phyloP scores from a whole-genome alignment of 2,113 vertebrate genomes.

The Anarrhichthys ocellatus region DNA sequence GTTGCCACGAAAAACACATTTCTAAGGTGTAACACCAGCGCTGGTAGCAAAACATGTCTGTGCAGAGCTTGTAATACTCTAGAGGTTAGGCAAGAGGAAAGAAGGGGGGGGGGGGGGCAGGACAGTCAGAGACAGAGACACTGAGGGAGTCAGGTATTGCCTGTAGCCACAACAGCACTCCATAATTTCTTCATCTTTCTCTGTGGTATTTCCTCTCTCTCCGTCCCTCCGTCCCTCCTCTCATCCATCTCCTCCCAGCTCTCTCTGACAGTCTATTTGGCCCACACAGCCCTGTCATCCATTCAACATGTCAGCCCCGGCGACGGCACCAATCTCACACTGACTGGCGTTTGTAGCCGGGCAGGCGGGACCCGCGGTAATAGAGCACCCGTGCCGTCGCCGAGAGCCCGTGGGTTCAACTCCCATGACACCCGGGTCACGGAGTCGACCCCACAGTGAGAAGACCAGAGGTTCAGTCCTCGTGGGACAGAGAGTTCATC shows the following conservation, averaged over 20 bases:
- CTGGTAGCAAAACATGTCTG: not conserved
- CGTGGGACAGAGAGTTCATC: not conserved
- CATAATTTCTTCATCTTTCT: conserved; percentile 66
- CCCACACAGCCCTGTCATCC: conserved; percentile 69
- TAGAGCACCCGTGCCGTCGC: not conserved
- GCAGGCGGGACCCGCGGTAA: conserved; percentile 20
- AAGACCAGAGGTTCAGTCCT: conserved; percentile 32
- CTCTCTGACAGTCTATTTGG: conserved; percentile 76
- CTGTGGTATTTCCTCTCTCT: conserved; percentile 48
- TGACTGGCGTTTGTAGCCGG: conserved; percentile 23
- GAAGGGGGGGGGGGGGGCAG: conserved; percentile 9
- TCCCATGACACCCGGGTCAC: conserved; percentile 33
- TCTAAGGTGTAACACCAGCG: not conserved
- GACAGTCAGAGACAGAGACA: conserved; percentile 43
- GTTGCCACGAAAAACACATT: not conserved
- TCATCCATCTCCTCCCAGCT: conserved; percentile 76
- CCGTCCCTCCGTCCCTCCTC: conserved; percentile 65
- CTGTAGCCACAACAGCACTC: conserved; percentile 53
- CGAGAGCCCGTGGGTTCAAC: conserved; percentile 12
- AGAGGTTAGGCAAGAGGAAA: not conserved
- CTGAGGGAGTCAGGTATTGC: conserved; percentile 49
- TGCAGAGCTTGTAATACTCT: conserved; percentile 7
- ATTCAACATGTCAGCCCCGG: conserved; percentile 72
- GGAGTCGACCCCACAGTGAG: conserved; percentile 16
- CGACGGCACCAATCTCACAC: conserved; percentile 44